Conservation (phyloP, 2,797 vertebrate species). For the Atherinosoma microstoma region DNA sequence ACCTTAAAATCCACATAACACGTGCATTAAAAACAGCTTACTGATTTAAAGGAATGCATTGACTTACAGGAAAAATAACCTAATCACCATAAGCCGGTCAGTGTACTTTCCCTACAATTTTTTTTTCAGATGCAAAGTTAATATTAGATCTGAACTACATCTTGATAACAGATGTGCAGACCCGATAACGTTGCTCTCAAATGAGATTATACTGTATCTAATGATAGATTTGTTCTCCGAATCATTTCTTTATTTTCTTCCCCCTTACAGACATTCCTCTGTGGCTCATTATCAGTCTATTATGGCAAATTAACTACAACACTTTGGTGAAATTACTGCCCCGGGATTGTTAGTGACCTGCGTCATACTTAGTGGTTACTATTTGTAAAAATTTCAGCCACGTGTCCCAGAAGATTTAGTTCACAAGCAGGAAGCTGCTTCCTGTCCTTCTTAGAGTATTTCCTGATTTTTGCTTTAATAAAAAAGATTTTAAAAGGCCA, state of each 20-base stretch:
- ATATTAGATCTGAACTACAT: background rate
- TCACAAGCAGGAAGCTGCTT: conserved; percentile 26
- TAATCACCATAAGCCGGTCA: background rate
- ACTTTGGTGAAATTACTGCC: background rate
- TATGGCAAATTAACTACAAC: conserved; percentile 3
- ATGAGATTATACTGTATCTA: background rate
- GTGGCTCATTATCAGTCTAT: background rate
- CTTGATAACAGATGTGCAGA: conserved; percentile 3
- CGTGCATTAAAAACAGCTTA: conserved; percentile 49
- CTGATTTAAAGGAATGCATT: conserved; percentile 62
- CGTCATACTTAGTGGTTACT: background rate
- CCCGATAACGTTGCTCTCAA: conserved; percentile 2
- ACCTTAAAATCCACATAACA: background rate
- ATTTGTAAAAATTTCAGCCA: conserved; percentile 10
- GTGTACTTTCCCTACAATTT: background rate
- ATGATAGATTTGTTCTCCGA: background rate
- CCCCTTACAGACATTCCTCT: background rate
- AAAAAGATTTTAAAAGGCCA: conserved; percentile 1
- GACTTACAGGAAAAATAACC: conserved; percentile 12
- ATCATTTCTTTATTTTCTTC: background rate
- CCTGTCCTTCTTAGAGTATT: background rate
- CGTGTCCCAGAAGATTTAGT: conserved; percentile 4
- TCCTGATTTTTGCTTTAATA: background rate
- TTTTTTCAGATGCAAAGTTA: too few relatives aligned
- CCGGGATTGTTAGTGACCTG: background rate